Percentiles rank a stretch among this genome's conserved stretches.
Evolutionary conservation across 37 sponge, comb jelly and placozoan species (phyloP).

Genomic region (Spongilla lacustris): DNA sequence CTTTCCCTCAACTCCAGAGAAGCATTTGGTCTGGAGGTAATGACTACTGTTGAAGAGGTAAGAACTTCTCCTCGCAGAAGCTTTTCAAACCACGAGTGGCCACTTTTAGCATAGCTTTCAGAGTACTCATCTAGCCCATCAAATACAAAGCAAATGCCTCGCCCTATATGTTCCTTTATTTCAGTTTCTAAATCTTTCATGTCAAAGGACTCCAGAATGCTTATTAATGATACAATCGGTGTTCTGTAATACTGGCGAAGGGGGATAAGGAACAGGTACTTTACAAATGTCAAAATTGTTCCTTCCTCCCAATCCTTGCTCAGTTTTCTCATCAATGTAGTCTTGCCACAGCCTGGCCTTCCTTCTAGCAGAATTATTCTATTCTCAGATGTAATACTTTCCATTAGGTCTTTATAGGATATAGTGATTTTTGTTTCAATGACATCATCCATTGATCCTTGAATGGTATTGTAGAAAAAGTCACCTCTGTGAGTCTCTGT

Average conservation of each 20-base stretch:
- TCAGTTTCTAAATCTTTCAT: too few species aligned
- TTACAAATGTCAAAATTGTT: conserved; percentile 5
- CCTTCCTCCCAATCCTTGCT: conserved; percentile 49
- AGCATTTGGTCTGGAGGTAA: conserved; percentile 48
- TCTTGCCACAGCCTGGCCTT: conserved; percentile 44
- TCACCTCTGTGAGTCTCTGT: too few species aligned
- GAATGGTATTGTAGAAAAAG: too few species aligned
- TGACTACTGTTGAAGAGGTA: conserved; percentile 30
- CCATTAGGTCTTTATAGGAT: too few species aligned
- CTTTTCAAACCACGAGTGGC: not conserved
- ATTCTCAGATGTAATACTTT: not conserved
- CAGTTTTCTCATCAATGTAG: conserved; percentile 41
- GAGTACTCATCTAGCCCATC: conserved; percentile 65
- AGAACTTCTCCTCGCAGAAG: conserved; percentile 21
- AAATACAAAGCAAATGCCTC: conserved; percentile 43
- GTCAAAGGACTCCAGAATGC: too few species aligned
- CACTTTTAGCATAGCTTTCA: too few species aligned
- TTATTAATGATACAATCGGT: not conserved
- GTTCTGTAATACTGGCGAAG: conserved; percentile 28
- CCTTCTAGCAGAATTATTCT: conserved; percentile 28
- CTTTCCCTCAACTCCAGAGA: not conserved
- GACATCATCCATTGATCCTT: too few species aligned
- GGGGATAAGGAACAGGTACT: conserved; percentile 23
- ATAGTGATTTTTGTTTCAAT: too few species aligned
- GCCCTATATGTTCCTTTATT: conserved; percentile 14